Conservation (phyloP, 1,140 invertebrate species). For the Drepana arcuata region DNA sequence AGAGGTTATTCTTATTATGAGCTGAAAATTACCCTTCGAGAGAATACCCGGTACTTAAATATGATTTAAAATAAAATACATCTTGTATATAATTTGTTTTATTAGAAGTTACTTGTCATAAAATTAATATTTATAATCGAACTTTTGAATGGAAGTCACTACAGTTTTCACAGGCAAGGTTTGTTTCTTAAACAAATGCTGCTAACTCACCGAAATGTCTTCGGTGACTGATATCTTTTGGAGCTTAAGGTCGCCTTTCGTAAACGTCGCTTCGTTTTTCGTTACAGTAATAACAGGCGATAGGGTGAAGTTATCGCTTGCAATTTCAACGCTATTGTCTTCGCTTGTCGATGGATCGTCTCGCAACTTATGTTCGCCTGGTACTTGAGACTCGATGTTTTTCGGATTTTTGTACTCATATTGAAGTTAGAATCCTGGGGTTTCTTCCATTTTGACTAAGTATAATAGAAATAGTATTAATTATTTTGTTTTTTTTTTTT, state of each 20-base stretch:
- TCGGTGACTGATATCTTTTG: constrained; percentile 47
- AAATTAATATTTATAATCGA: constrained; percentile 43
- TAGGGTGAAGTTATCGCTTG: constrained; percentile 15
- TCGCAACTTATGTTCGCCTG: constrained; percentile 4
- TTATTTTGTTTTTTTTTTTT: too few relatives aligned
- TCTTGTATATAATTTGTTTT: too few relatives aligned
- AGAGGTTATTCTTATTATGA: too few relatives aligned
- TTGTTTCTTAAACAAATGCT: constrained; percentile 54
- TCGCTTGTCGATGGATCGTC: neutral
- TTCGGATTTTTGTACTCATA: constrained; percentile 7
- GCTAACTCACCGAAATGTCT: constrained; percentile 49
- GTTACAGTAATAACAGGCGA: constrained; percentile 43
- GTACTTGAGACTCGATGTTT: constrained; percentile 8
- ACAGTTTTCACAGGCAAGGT: constrained; percentile 38
- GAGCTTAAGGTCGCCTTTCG: constrained; percentile 41
- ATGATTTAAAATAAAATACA: too few relatives aligned
- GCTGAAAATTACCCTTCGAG: too few relatives aligned
- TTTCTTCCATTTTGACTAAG: too few relatives aligned
- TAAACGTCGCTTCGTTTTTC: constrained; percentile 36
- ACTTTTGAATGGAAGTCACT: constrained; percentile 33
- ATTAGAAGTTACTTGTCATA: too few relatives aligned
- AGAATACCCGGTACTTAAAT: too few relatives aligned
- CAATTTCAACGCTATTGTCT: constrained; percentile 1
- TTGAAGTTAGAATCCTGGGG: too few relatives aligned
- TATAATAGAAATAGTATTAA: too few relatives aligned